Evolutionary conservation across 2,888 invertebrate genomes (phyloP), one percentile per base, ranked within the genome.

Genomic region (Ellobium chinense): DNA sequence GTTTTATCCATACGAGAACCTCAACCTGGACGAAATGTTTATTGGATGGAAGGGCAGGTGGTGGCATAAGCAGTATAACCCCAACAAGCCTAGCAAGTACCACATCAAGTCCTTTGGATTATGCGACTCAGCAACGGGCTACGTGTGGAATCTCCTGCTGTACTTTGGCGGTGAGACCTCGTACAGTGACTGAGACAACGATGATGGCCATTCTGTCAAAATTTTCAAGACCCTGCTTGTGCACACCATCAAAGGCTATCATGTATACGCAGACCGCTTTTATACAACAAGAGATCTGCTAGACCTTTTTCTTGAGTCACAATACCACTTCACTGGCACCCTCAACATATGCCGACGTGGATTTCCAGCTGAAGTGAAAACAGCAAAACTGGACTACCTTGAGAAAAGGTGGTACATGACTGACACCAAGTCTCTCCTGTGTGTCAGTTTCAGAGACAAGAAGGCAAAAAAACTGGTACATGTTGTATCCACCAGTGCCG

Each of bases 21-120:
- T 69, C 27, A 18, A n/a, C 18, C 46, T 56, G 29, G 56, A 70
- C 34, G 70, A 54, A 29, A 56, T 70, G 70, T 54, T 56, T 7
- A 31, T 70, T 21, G 54, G 70, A 56, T 31, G 14, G 12, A 54
- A 70, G n/a, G 56, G 56, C 1, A 24, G 34, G 1, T 56, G 54
- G 70, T 1, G 31, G 29, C 56, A 56, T 34, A 70, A 70, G 34
- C 70, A 54, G 12, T 56, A 21, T 18, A 70, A 56, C n/a, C 3
- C 70, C 12, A n/a, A 12, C 18, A 70, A 56, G 56, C 70, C 70
- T 18, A 14, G 29, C 5, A 70, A 70, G 31, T 56, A 70, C 70
- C 70, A 56, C 21, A 56, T 56, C 9, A 70, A 70, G 31, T 29
- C 31, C 46, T 70, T 56, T 70, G 34, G 70, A 2, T 56, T 70